Conservation (phyloP, 1,140 invertebrate genomes). For the Lasaia peninsularis region DNA sequence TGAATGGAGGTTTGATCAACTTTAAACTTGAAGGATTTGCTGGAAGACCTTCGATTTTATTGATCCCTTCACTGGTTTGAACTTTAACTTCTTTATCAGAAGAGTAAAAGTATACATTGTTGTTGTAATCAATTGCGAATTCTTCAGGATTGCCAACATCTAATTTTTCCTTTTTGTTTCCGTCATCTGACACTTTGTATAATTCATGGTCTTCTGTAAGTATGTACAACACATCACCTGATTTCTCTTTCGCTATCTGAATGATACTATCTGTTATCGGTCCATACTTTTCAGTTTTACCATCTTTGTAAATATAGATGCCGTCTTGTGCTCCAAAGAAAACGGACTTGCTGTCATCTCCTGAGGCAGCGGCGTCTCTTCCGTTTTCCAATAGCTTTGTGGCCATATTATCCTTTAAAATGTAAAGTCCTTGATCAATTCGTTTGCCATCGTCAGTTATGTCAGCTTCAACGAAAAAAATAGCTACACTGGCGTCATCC, state of each 20-base stretch:
- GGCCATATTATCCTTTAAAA: conserved; percentile 29
- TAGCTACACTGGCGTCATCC: conserved; percentile 17
- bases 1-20: conserved; percentile 41
- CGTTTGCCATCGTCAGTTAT: conserved; percentile 29
- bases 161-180: conserved; percentile 44
- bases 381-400: conserved; percentile 49
- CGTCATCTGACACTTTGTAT: conserved; percentile 45
- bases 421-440: conserved; percentile 44
- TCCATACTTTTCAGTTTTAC: conserved; percentile 48
- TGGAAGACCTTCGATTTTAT: conserved; percentile 39
- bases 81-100: conserved; percentile 40
- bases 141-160: conserved; percentile 37
- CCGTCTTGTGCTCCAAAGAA: conserved; percentile 49
- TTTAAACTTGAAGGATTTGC: conserved; percentile 23
- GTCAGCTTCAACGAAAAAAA: conserved; percentile 52
- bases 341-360: conserved; percentile 38
- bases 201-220: conserved; percentile 43
- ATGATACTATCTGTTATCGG: conserved; percentile 44
- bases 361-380: conserved; percentile 35
- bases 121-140: conserved; percentile 43
- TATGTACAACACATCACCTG: conserved; percentile 41
- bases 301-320: conserved; percentile 42
- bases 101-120: conserved; percentile 48
- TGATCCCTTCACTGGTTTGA: conserved; percentile 28
- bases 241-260: conserved; percentile 39